Evolutionary conservation across 2,888 invertebrate genomes (phyloP).

Genomic region (Mayetiola destructor): DNA sequence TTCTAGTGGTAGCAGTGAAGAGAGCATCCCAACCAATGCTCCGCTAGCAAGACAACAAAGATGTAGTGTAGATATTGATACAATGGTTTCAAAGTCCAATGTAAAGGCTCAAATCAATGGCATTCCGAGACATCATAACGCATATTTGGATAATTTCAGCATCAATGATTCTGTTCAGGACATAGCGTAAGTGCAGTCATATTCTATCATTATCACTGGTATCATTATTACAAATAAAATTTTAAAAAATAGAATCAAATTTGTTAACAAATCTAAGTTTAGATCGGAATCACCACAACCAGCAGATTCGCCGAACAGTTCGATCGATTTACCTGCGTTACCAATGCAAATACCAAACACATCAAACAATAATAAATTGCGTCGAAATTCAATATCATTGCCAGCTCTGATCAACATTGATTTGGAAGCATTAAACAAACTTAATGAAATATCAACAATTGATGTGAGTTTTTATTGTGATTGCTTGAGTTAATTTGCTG

Average conservation of each 20-base stretch:
- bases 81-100: background rate
- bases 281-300: background rate
- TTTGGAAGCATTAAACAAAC: background rate
- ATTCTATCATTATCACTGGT: background rate
- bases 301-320: background rate
- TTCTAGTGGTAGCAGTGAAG: constrained; percentile 3
- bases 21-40: background rate
- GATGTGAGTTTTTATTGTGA: too few relatives aligned
- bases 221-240: background rate
- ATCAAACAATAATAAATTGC: background rate
- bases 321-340: background rate
- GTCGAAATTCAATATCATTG: background rate
- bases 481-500: too few relatives aligned
- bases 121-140: background rate
- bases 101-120: background rate
- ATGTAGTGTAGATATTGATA: constrained; percentile 1
- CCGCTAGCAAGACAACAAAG: background rate
- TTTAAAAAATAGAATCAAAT: too few relatives aligned
- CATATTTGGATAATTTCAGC: background rate
- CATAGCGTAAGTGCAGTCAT: background rate
- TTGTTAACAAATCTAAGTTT: too few relatives aligned
- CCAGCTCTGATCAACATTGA: background rate
- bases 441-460: background rate
- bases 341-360: background rate
- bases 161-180: background rate